A percentile compares a stretch with the other conserved stretches of the same genome.
phyloP scores from a whole-genome alignment of 1,140 invertebrate genomes.

The Drosophila quadrilineata region DNA sequence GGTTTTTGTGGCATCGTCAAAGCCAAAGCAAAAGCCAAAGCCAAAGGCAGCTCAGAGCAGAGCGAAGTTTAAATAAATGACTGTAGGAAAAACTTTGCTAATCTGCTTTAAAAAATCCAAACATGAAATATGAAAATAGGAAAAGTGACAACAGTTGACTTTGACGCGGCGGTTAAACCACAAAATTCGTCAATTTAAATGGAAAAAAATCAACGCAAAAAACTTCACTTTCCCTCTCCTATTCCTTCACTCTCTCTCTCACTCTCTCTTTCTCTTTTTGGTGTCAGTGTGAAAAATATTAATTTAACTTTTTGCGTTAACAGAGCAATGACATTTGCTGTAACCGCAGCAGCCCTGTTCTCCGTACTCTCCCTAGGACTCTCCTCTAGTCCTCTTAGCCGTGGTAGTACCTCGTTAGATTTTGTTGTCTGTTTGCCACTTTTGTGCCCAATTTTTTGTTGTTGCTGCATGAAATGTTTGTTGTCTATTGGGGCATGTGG shows the following conservation, averaged over 20 bases:
- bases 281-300: conserved; percentile 64
- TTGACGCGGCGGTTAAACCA: conserved; percentile 58
- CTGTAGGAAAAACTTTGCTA: conserved; percentile 61
- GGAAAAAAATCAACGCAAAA: conserved; percentile 28
- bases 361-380: background rate
- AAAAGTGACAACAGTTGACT: conserved; percentile 60
- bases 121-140: conserved; percentile 19
- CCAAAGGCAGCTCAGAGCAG: no score
- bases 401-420: conserved; percentile 16
- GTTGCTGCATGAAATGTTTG: conserved; percentile 20
- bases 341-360: conserved; percentile 9
- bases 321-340: conserved; percentile 57
- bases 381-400: background rate
- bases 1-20: conserved; percentile 10
- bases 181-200: conserved; percentile 68
- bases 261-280: no score
- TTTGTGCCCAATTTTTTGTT: conserved; percentile 11
- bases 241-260: no score
- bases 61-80: conserved; percentile 69
- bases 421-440: conserved; percentile 22
- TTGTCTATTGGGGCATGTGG: conserved; percentile 58
- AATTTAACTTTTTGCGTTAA: conserved; percentile 75
- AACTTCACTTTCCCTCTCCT: no score
- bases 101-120: conserved; percentile 52
- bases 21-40: no score